These are phyloP conservation scores for Phoxinus dragarum DNA, from an alignment of 2,797 vertebrate species.

Conservation along the genomic window DNA sequence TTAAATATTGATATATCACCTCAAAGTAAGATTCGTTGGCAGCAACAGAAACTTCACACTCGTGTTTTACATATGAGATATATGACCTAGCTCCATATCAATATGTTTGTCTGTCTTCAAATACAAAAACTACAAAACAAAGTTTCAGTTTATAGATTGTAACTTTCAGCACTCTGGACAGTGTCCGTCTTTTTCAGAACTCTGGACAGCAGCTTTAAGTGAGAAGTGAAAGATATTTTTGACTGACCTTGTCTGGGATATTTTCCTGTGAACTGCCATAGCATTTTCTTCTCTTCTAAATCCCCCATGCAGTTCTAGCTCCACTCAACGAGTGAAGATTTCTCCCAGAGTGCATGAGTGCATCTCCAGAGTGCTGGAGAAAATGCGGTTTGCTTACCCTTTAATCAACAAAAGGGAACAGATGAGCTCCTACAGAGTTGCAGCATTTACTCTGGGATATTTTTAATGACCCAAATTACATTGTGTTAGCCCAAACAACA, in stretches of 20 bases:
- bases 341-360: conserved; percentile 6
- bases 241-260: conserved; percentile 11
- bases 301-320: neutral
- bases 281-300: neutral
- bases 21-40: neutral
- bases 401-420: conserved; percentile 33
- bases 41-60: neutral
- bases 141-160: neutral
- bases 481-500: conserved; percentile 33
- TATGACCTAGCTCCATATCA: too few species aligned
- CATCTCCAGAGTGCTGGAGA: conserved; percentile 7
- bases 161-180: conserved; percentile 29
- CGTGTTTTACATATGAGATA: neutral
- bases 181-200: conserved; percentile 36
- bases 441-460: conserved; percentile 32
- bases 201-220: conserved; percentile 37
- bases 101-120: too few species aligned
- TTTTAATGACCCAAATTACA: conserved; percentile 33
- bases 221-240: conserved; percentile 13
- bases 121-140: too few species aligned
- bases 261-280: conserved; percentile 11
- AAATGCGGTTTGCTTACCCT: conserved; percentile 10
- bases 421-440: conserved; percentile 14
- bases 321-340: neutral
- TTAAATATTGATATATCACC: neutral